phyloP scores from a whole-genome alignment of 2,888 invertebrate genomes.

The Dusona sp. region DNA sequence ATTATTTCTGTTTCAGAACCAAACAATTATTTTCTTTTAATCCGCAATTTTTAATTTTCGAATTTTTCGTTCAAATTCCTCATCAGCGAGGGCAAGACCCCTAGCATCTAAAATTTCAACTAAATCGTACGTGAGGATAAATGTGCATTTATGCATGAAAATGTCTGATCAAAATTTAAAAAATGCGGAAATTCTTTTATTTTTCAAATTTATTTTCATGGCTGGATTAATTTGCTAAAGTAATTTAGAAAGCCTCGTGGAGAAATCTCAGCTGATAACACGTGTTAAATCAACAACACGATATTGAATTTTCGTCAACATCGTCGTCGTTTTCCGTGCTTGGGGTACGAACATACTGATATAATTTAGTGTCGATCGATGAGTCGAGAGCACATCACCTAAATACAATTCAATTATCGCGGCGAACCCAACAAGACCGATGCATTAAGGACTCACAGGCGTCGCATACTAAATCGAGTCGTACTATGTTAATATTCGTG shows the following conservation, averaged over 20 bases:
- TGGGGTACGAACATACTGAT: constrained; percentile 49
- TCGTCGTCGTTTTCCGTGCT: not conserved
- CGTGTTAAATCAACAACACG: constrained; percentile 20
- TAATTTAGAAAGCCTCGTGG: not conserved
- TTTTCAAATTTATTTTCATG: not conserved
- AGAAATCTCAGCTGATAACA: not conserved
- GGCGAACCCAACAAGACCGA: constrained; percentile 30
- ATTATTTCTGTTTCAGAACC: too few species aligned
- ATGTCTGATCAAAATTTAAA: too few species aligned
- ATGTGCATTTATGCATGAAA: too few species aligned
- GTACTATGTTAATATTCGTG: not conserved
- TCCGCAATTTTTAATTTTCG: too few species aligned
- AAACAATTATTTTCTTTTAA: too few species aligned
- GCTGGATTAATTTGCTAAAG: not conserved
- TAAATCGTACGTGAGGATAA: too few species aligned
- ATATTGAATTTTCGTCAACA: constrained; percentile 56
- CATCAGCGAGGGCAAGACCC: too few species aligned
- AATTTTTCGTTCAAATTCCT: too few species aligned
- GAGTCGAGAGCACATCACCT: constrained; percentile 42
- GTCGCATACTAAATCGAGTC: not conserved
- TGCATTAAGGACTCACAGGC: constrained; percentile 1
- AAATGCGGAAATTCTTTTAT: not conserved
- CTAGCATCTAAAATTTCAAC: too few species aligned
- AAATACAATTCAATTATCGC: constrained; percentile 66
- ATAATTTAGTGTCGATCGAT: constrained; percentile 65